Evolutionary conservation across 2,888 invertebrate species (phyloP).

Genomic region (Caenorhabditis zanzibari): DNA sequence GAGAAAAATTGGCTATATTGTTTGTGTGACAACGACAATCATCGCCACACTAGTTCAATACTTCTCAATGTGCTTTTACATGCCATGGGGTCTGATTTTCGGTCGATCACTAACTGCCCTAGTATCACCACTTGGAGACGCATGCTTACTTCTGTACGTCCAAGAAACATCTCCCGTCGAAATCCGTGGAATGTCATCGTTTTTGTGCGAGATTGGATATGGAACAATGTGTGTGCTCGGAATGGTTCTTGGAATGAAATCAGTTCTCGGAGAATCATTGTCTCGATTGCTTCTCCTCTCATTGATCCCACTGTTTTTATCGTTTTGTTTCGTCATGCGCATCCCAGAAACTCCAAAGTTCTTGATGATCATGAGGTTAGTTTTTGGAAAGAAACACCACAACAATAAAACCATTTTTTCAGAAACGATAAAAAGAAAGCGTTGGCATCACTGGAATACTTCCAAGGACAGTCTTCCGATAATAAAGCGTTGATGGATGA

Average conservation of each 20-base stretch:
- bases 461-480: constrained; percentile 73
- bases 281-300: constrained; percentile 74
- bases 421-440: constrained; percentile 74
- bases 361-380: constrained; percentile 75
- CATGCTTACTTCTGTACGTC: constrained; percentile 78
- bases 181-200: constrained; percentile 77
- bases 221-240: constrained; percentile 79
- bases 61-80: constrained; percentile 65
- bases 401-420: constrained; percentile 2
- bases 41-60: constrained; percentile 72
- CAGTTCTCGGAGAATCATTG: constrained; percentile 77
- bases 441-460: constrained; percentile 75
- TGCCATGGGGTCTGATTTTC: constrained; percentile 77
- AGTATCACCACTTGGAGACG: constrained; percentile 77
- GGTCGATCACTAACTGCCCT: constrained; percentile 77
- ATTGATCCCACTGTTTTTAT: constrained; percentile 73
- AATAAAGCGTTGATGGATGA: constrained; percentile 70
- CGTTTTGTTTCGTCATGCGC: constrained; percentile 73
- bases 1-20: constrained; percentile 79
- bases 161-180: constrained; percentile 78
- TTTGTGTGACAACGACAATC: constrained; percentile 69
- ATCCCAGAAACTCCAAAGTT: constrained; percentile 81
- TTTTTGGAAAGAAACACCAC: neutral
- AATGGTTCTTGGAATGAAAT: constrained; percentile 77
- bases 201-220: constrained; percentile 81